Conservation (phyloP, 2,797 vertebrate species). For the Sebastes reedi region DNA sequence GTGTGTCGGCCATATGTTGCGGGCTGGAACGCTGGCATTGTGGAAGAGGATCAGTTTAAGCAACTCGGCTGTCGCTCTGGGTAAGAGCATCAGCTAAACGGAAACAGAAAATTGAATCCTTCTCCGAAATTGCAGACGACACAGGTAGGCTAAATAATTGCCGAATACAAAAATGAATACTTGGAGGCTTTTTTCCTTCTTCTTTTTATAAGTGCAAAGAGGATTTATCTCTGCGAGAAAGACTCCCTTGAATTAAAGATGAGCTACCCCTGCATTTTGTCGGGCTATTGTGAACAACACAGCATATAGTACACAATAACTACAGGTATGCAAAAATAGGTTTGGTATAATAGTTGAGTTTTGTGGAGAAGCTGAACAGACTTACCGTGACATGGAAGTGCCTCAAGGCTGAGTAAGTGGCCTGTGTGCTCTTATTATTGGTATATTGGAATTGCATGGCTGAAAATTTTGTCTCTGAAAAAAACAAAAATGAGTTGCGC, state of each 20-base stretch:
- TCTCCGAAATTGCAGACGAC: slow-evolving; percentile 51
- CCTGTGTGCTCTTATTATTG: slow-evolving; percentile 30
- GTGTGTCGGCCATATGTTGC: slow-evolving; percentile 49
- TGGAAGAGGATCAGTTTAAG: slow-evolving; percentile 30
- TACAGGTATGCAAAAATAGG: slow-evolving; percentile 67
- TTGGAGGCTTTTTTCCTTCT: slow-evolving; percentile 31
- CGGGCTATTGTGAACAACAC: slow-evolving; percentile 61
- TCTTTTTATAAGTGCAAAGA: slow-evolving; percentile 48
- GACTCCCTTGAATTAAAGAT: slow-evolving; percentile 73
- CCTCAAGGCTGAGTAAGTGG: slow-evolving; percentile 30
- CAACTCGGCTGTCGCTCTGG: slow-evolving; percentile 16
- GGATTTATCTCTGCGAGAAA: slow-evolving; percentile 68
- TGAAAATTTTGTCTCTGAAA: neutral
- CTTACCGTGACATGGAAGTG: slow-evolving; percentile 27
- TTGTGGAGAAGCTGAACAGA: slow-evolving; percentile 37
- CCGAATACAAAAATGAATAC: slow-evolving; percentile 60
- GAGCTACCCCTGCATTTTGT: slow-evolving; percentile 64
- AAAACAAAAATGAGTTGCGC: neutral
- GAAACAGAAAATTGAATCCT: slow-evolving; percentile 54
- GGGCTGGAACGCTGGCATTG: slow-evolving; percentile 5
- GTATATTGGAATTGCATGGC: slow-evolving; percentile 12
- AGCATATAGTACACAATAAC: slow-evolving; percentile 56
- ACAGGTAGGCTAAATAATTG: slow-evolving; percentile 67
- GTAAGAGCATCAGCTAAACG: slow-evolving; percentile 32
- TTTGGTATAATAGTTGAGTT: slow-evolving; percentile 38